A percentile compares a stretch with the other conserved stretches of the same genome.
Conservation (phyloP, 2,888 invertebrate genomes). For the Aproaerema taeniolella region DNA sequence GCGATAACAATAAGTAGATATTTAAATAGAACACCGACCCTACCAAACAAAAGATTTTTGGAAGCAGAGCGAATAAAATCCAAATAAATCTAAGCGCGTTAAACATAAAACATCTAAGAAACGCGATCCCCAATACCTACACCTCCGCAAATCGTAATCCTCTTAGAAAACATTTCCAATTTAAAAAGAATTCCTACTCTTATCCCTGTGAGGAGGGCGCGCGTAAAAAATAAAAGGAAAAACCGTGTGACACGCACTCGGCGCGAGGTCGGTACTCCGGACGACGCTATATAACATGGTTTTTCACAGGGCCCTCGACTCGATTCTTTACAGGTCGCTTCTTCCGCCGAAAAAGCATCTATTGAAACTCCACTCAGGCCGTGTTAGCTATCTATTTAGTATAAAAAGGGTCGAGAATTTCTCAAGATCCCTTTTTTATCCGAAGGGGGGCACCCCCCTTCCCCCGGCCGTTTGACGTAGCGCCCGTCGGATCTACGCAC, state of each 20-base stretch:
- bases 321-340: conserved; percentile 75
- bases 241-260: conserved; percentile 60
- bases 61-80: conserved; percentile 1
- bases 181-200: conserved; percentile 75
- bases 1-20: no score
- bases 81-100: conserved; percentile 44
- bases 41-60: not conserved
- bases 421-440: conserved; percentile 72
- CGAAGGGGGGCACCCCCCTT: conserved; percentile 48
- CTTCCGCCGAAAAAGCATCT: conserved; percentile 73
- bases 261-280: conserved; percentile 35
- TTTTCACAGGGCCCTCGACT: conserved; percentile 53
- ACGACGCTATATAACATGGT: conserved; percentile 42
- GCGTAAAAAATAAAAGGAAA: conserved; percentile 76
- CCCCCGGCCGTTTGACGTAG: conserved; percentile 20
- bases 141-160: conserved; percentile 76
- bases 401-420: conserved; percentile 76
- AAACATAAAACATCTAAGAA: conserved; percentile 52
- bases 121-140: conserved; percentile 54
- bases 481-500: conserved; percentile 1
- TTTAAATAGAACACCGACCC: no score
- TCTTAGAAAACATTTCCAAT: conserved; percentile 78
- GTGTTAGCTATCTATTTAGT: conserved; percentile 78
- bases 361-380: conserved; percentile 77
- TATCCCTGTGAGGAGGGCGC: conserved; percentile 70